These are phyloP conservation scores for Dioctria rufipes DNA, from an alignment of 2,888 invertebrate genomes.

Conservation along the genomic window DNA sequence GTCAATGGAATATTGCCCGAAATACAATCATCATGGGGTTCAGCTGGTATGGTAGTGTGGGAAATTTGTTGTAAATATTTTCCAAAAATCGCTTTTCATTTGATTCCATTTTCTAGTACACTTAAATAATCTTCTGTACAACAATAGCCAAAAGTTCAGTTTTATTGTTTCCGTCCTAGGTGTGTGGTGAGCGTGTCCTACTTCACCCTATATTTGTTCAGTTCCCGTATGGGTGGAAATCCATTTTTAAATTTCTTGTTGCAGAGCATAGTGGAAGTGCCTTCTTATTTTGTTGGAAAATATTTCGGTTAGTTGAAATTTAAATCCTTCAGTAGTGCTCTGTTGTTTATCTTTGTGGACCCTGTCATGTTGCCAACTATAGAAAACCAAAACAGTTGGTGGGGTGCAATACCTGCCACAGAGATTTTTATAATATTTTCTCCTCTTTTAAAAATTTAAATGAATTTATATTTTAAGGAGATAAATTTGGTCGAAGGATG, in stretches of 20 bases:
- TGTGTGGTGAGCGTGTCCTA: slow-evolving; percentile 73
- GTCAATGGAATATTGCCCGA: slow-evolving; percentile 73
- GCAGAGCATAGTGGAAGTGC: slow-evolving; percentile 77
- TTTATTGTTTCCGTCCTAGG: slow-evolving; percentile 66
- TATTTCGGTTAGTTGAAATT: slow-evolving; percentile 69
- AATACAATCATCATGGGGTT: slow-evolving; percentile 74
- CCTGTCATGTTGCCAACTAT: slow-evolving; percentile 12
- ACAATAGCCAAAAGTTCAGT: background rate
- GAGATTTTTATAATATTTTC: background rate
- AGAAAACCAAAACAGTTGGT: slow-evolving; percentile 2
- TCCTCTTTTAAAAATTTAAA: slow-evolving; percentile 11
- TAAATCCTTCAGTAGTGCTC: background rate
- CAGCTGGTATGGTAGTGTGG: slow-evolving; percentile 72
- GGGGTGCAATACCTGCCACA: background rate
- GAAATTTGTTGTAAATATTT: slow-evolving; percentile 26
- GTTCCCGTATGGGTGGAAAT: slow-evolving; percentile 75
- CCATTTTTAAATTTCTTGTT: slow-evolving; percentile 78
- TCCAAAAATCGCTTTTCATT: background rate
- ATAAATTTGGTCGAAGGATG: slow-evolving; percentile 73
- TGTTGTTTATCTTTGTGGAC: slow-evolving; percentile 9
- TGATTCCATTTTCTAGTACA: background rate
- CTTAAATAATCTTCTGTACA: slow-evolving; percentile 1
- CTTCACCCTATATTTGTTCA: slow-evolving; percentile 73
- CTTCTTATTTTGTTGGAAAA: slow-evolving; percentile 76
- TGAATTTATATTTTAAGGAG: slow-evolving; percentile 65